Conservation (phyloP, 2,888 invertebrate genomes). For the Cinara cedri region DNA sequence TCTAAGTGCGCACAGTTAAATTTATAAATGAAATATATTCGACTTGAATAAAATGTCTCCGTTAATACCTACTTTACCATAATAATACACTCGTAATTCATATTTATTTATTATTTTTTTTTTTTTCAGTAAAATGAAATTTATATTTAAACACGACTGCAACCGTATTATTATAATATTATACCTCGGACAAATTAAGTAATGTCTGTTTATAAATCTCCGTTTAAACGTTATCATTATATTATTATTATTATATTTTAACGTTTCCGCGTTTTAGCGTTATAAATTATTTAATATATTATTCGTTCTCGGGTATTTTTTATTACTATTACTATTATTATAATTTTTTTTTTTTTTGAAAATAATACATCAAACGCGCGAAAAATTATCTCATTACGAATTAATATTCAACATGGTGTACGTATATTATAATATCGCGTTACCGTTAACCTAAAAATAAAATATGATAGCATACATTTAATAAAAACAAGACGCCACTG, state of each 20-base stretch:
- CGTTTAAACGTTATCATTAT: too few relatives aligned
- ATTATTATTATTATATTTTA: too few relatives aligned
- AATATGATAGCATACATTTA: neutral
- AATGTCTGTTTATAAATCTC: slow-evolving; percentile 17
- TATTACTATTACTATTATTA: too few relatives aligned
- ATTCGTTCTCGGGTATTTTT: too few relatives aligned
- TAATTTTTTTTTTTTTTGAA: slow-evolving; percentile 7
- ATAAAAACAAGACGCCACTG: too few relatives aligned
- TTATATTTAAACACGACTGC: neutral
- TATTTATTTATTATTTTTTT: slow-evolving; percentile 1
- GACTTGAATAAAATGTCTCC: neutral
- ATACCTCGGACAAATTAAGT: neutral
- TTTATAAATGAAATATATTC: neutral
- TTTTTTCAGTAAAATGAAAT: neutral
- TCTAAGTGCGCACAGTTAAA: neutral
- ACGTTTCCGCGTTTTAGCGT: neutral
- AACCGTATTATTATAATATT: too few relatives aligned
- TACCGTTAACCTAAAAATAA: neutral
- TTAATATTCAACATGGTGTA: neutral
- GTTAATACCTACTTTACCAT: neutral
- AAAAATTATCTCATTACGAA: neutral
- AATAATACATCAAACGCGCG: neutral
- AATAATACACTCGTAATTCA: too few relatives aligned
- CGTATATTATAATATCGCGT: too few relatives aligned
- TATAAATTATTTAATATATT: neutral